Percentiles rank a stretch among this genome's conserved stretches.
Evolutionary conservation across 2,797 vertebrate genomes (phyloP).

Genomic region (Sebastes hubbsi): DNA sequence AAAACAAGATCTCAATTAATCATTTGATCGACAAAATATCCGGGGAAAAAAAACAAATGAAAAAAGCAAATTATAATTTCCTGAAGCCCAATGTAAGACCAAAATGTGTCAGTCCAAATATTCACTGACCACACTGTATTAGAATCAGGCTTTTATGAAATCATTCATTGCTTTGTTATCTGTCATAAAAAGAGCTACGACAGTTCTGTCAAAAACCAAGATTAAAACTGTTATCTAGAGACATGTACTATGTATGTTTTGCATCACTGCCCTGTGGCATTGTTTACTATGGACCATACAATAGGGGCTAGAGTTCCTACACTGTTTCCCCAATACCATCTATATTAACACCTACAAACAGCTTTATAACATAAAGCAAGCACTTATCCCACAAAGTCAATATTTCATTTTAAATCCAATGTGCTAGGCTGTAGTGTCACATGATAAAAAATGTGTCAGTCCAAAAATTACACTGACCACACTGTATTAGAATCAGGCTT

Average conservation of each 20-base stretch:
- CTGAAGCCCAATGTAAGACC: background rate
- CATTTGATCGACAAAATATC: too few species aligned
- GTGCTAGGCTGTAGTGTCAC: background rate
- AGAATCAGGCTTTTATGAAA: background rate
- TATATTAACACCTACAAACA: background rate
- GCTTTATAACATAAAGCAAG: background rate
- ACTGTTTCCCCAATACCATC: background rate
- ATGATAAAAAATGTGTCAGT: background rate
- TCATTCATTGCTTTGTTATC: background rate
- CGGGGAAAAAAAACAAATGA: background rate
- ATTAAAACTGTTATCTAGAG: background rate
- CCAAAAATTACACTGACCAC: background rate
- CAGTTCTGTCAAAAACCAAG: background rate
- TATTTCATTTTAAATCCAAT: too few species aligned
- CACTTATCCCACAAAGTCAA: background rate
- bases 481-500: background rate
- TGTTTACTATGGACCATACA: background rate
- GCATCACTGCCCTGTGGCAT: background rate
- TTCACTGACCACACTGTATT: background rate
- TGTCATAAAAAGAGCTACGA: background rate
- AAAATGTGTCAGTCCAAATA: background rate
- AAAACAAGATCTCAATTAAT: background rate
- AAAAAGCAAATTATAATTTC: background rate
- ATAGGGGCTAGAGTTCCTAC: background rate
- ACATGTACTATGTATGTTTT: background rate